Evolutionary conservation across 2,888 invertebrate genomes (phyloP), one percentile per base, ranked within the genome.

Genomic region (Abrostola tripartita): DNA sequence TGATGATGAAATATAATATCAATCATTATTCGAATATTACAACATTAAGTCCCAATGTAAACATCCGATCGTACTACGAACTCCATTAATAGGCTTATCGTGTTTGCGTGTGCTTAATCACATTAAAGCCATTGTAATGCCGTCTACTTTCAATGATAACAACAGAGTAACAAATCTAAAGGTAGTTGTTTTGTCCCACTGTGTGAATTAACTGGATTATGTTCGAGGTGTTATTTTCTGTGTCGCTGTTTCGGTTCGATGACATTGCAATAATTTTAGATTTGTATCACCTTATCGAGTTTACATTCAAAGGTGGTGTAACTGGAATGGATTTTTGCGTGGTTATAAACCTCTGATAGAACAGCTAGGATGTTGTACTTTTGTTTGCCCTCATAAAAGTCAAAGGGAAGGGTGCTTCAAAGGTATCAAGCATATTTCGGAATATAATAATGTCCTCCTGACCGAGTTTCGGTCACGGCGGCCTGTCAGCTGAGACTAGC

Each of bases 41-140:
- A 60, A 38, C 35, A 42, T 9, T 58, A 57, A 61, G 57, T 58
- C 56, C 41, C 6, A 50, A 53, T 52, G 58, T 55, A 51, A 60
- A 65, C 64, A 65, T 68, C 41, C 49, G 47, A 72, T 74, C 37
- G 40, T 53, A 67, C 12, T 49, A 63, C 58, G 55, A 56, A 54
- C 72, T 61, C 62, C 59, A 68, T 70, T 81, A 79, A 78, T 61
- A 74, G 66, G 81, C 71, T 76, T 81, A 79, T 62, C 51, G 42
- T 66, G 78, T 72, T 80, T 74, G 68, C 74, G 61, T 61, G 65
- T 35, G 58, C 61, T 47, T 84, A 84, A 84, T 82, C 71, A 78
- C 76, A 84, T 84, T 83, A 82, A 79, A 81, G 71, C 81, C 82
- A 62, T 67, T 79, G 81, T 77, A 83, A 83, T 81, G 76, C 81